Percentiles rank a stretch among this genome's conserved stretches.
phyloP scores from a whole-genome alignment of 2,888 invertebrate genomes.

The Melolontha melolontha region DNA sequence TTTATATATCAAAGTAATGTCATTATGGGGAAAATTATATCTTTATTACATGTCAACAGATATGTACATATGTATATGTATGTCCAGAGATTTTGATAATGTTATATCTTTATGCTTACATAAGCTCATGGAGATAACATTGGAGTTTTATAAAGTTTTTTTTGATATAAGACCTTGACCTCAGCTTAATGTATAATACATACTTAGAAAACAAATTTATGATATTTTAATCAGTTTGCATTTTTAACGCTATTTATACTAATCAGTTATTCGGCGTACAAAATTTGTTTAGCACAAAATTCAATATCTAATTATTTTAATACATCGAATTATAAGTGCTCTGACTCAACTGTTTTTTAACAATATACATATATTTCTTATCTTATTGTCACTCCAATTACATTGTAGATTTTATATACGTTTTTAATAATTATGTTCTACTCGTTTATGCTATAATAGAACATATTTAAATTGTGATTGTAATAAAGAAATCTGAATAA shows the following conservation, averaged over 20 bases:
- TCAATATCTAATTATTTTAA: not conserved
- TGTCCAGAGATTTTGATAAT: slow-evolving; percentile 20
- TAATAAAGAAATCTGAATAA: too few species aligned
- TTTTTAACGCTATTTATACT: not conserved
- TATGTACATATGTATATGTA: not conserved
- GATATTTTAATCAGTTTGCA: not conserved
- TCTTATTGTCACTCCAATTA: not conserved
- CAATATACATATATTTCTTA: slow-evolving; percentile 1
- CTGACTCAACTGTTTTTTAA: not conserved
- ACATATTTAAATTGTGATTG: too few species aligned
- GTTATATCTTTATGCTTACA: slow-evolving; percentile 10
- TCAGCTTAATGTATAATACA: too few species aligned
- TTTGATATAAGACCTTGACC: too few species aligned
- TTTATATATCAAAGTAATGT: not conserved
- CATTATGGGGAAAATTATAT: not conserved
- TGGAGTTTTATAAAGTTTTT: not conserved
- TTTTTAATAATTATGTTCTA: too few species aligned
- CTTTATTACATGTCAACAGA: slow-evolving; percentile 22
- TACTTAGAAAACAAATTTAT: not conserved
- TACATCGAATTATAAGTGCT: not conserved
- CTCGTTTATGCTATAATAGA: too few species aligned
- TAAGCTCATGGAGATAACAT: slow-evolving; percentile 12
- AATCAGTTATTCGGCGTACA: not conserved
- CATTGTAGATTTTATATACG: too few species aligned
- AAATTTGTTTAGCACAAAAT: too few species aligned